Conservation (phyloP, 2,113 vertebrate genomes). For the Octodon degus region DNA sequence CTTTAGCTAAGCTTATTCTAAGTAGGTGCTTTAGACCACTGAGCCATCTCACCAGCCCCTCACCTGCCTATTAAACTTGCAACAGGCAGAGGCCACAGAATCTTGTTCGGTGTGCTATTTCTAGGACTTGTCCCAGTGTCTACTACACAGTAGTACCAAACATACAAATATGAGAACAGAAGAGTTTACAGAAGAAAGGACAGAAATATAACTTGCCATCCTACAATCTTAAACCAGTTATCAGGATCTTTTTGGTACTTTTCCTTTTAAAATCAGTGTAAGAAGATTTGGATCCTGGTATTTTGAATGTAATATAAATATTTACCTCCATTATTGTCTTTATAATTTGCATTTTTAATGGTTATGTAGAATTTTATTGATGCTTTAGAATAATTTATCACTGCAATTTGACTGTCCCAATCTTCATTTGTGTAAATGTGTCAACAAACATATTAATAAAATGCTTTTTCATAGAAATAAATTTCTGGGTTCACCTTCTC, state of each 20-base stretch:
- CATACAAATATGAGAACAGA: neutral
- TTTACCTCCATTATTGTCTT: neutral
- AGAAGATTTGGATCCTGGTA: neutral
- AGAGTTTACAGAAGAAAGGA: neutral
- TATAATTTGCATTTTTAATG: conserved; percentile 37
- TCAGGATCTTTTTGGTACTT: neutral
- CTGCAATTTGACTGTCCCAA: neutral
- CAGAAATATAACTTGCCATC: neutral
- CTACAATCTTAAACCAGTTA: neutral
- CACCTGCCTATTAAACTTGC: neutral
- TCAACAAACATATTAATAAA: neutral
- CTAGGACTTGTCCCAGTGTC: neutral
- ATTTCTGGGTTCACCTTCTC: neutral
- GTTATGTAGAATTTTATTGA: neutral
- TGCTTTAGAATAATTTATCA: neutral
- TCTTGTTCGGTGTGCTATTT: neutral
- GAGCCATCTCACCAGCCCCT: too few species aligned
- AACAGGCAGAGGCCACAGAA: neutral
- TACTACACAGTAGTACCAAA: neutral
- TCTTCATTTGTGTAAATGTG: conserved; percentile 4
- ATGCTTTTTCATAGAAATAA: neutral
- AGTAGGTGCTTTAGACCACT: too few species aligned
- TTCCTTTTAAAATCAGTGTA: neutral
- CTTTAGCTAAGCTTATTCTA: too few species aligned
- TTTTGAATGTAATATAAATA: conserved; percentile 3